A percentile compares a stretch with the other conserved stretches of the same genome.
Conservation (phyloP, 1,140 invertebrate species). For the Cylas formicarius region DNA sequence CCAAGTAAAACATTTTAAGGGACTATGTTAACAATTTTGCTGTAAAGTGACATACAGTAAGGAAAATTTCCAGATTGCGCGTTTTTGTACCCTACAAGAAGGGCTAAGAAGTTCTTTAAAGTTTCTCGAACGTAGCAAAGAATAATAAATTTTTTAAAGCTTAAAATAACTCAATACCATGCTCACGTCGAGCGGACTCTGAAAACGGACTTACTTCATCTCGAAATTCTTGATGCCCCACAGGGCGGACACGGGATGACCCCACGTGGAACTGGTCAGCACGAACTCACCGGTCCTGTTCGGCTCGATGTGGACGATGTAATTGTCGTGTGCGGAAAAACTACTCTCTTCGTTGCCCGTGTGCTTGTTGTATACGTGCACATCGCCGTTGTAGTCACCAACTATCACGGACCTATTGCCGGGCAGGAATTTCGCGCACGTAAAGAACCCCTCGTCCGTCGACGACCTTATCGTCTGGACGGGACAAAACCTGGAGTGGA, state of each 20-base stretch:
- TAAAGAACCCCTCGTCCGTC: slow-evolving; percentile 73
- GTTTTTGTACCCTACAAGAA: too few relatives aligned
- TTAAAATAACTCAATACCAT: too few relatives aligned
- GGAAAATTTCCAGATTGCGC: too few relatives aligned
- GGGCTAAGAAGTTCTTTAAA: too few relatives aligned
- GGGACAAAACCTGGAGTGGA: slow-evolving; percentile 87
- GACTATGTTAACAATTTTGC: too few relatives aligned
- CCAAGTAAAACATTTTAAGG: too few relatives aligned
- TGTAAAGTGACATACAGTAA: too few relatives aligned
- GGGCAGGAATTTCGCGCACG: slow-evolving; percentile 72
- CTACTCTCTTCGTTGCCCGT: slow-evolving; percentile 71
- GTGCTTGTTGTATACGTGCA: slow-evolving; percentile 78
- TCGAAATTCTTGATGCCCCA: slow-evolving; percentile 78
- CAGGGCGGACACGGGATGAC: slow-evolving; percentile 72
- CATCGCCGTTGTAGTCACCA: slow-evolving; percentile 81
- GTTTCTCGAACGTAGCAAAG: too few relatives aligned
- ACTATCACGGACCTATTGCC: slow-evolving; percentile 74
- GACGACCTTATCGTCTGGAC: slow-evolving; percentile 69
- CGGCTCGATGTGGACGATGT: slow-evolving; percentile 71
- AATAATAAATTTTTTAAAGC: too few relatives aligned
- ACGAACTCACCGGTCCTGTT: slow-evolving; percentile 67
- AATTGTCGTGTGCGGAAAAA: slow-evolving; percentile 76
- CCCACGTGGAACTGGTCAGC: slow-evolving; percentile 79
- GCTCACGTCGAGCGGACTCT: too few relatives aligned
- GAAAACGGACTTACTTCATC: slow-evolving; percentile 50